Percentiles rank a stretch among this genome's conserved stretches.
phyloP scores from a whole-genome alignment of 2,888 invertebrate genomes.

The Leptarthrus brevirostris region DNA sequence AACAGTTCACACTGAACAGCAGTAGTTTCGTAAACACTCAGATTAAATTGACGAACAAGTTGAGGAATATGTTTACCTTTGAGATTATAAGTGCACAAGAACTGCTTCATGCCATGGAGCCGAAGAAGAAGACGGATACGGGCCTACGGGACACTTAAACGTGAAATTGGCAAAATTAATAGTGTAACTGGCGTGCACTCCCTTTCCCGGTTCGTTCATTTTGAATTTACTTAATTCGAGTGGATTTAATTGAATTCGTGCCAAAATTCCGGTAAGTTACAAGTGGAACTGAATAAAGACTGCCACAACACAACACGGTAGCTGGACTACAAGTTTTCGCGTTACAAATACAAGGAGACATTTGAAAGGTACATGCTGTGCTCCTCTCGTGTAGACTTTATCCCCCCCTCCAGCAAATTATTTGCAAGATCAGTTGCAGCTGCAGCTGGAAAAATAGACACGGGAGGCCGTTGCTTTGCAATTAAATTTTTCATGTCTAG shows the following conservation, averaged over 20 bases:
- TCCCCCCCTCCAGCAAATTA: no score
- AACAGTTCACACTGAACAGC: constrained; percentile 7
- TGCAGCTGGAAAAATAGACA: background rate
- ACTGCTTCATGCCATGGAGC: background rate
- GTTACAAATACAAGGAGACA: no score
- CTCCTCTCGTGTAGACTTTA: no score
- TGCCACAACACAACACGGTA: no score
- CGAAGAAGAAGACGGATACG: background rate
- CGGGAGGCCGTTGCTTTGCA: background rate
- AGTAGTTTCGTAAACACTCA: background rate
- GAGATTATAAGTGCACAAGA: background rate
- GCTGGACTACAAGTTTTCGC: no score
- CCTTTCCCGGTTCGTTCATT: background rate
- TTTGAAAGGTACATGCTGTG: no score
- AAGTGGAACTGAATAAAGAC: no score
- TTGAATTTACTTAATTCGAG: background rate
- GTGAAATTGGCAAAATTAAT: constrained; percentile 25
- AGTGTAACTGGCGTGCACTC: constrained; percentile 9
- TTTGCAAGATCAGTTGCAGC: background rate
- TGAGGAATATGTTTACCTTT: constrained; percentile 32
- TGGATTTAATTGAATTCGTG: background rate
- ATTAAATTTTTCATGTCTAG: constrained; percentile 38
- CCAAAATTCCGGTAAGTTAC: background rate
- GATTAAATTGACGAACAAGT: constrained; percentile 25
- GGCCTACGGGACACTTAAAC: constrained; percentile 19